Conservation (phyloP, 2,888 invertebrate species). For the Campopleginae sp. region DNA sequence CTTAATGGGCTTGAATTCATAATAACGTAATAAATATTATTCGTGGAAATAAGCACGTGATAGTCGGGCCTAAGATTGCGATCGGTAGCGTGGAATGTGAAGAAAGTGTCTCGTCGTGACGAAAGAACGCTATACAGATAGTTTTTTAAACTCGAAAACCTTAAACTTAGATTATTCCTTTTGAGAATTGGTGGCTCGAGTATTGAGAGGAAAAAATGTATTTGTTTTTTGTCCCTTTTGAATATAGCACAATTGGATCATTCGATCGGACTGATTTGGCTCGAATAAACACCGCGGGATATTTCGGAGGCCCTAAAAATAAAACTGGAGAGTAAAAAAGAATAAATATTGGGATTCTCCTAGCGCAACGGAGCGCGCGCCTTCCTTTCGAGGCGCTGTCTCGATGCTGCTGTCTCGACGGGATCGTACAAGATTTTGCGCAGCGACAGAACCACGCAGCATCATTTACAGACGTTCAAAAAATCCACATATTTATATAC, state of each 20-base stretch:
- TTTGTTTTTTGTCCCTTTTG: background rate
- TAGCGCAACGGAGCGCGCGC: constrained; percentile 46
- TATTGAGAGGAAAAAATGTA: background rate
- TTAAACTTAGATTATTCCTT: background rate
- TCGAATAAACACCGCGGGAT: constrained; percentile 50
- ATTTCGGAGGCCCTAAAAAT: constrained; percentile 29
- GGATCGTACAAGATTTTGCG: constrained; percentile 52
- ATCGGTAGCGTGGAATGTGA: constrained; percentile 21
- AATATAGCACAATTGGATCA: background rate
- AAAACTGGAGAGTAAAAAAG: background rate
- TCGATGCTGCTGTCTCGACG: constrained; percentile 43
- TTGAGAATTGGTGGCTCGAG: background rate
- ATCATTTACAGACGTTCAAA: constrained; percentile 45
- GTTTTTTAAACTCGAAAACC: background rate
- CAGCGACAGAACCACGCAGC: constrained; percentile 57
- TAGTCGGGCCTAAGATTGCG: constrained; percentile 32
- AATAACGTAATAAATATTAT: constrained; percentile 4
- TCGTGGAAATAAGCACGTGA: constrained; percentile 26
- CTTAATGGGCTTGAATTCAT: constrained; percentile 53
- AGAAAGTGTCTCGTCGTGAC: background rate
- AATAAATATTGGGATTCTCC: constrained; percentile 53
- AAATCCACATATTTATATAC: constrained; percentile 13
- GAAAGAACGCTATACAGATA: background rate
- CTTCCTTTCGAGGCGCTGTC: background rate
- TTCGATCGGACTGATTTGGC: constrained; percentile 6